These are phyloP conservation scores for Gonioctena quinquepunctata DNA, from an alignment of 1,140 invertebrate species.

Conservation along the genomic window DNA sequence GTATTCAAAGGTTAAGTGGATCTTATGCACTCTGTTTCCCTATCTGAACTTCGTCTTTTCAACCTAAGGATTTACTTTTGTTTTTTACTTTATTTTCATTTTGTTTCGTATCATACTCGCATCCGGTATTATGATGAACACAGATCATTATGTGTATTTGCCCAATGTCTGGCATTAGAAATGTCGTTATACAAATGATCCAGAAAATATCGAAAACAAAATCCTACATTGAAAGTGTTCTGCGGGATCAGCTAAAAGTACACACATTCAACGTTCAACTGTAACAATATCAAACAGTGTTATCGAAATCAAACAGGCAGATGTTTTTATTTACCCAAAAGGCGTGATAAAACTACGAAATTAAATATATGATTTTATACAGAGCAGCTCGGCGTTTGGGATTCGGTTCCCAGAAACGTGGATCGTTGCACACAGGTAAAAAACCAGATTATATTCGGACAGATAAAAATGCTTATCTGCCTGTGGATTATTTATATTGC, in stretches of 20 bases:
- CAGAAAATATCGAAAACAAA: too few relatives aligned
- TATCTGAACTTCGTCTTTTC: too few relatives aligned
- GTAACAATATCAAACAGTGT: conserved; percentile 22
- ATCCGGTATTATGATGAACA: too few relatives aligned
- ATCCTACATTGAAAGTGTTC: too few relatives aligned
- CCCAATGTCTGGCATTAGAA: too few relatives aligned
- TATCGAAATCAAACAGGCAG: conserved; percentile 23
- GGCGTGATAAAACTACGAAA: neutral
- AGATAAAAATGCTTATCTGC: neutral
- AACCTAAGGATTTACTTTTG: too few relatives aligned
- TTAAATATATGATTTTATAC: neutral
- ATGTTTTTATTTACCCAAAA: conserved; percentile 21
- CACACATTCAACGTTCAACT: conserved; percentile 9
- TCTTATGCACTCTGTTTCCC: too few relatives aligned
- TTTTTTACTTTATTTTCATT: too few relatives aligned
- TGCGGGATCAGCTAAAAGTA: neutral
- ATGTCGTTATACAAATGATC: too few relatives aligned
- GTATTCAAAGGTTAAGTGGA: too few relatives aligned
- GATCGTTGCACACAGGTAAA: neutral
- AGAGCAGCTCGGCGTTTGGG: neutral
- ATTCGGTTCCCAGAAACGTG: neutral
- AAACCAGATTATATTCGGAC: neutral
- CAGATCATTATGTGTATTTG: too few relatives aligned
- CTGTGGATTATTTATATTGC: neutral
- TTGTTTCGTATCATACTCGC: too few relatives aligned